Conservation (phyloP, 1,140 invertebrate species). For the Neuroterus valhalla region DNA sequence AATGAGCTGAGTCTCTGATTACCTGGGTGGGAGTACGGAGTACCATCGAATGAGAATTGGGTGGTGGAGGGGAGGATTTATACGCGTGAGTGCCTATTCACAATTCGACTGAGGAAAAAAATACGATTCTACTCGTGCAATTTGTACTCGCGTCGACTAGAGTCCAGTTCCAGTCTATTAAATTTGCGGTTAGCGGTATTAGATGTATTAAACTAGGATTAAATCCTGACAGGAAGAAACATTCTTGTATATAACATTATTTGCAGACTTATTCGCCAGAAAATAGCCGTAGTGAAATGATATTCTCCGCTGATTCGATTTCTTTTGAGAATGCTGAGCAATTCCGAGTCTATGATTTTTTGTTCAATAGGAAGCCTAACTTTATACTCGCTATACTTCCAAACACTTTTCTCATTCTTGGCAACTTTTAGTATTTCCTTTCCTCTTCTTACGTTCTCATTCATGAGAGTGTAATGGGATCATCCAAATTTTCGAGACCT, state of each 20-base stretch:
- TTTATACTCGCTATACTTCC: no score
- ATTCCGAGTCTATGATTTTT: no score
- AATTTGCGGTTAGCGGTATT: slow-evolving; percentile 21
- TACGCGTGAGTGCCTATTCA: slow-evolving; percentile 6
- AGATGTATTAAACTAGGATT: not conserved
- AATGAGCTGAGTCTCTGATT: slow-evolving; percentile 8
- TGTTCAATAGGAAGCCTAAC: no score
- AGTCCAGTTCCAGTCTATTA: slow-evolving; percentile 19
- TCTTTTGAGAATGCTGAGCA: no score
- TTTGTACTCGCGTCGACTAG: slow-evolving; percentile 15
- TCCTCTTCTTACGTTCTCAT: no score
- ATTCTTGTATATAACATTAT: not conserved
- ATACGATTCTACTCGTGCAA: not conserved
- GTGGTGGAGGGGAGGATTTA: not conserved
- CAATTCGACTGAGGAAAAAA: slow-evolving; percentile 22
- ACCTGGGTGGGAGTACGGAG: not conserved
- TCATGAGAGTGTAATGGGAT: no score
- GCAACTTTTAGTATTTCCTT: no score
- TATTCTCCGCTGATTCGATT: no score
- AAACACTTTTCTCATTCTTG: no score
- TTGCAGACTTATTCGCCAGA: not conserved
- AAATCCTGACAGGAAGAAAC: not conserved
- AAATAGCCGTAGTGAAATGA: not conserved
- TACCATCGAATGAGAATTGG: not conserved
- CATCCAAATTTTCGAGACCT: no score